Base-by-base conservation (phyloP, 2,113 vertebrate genomes). In the Salvator merianae region DNA sequence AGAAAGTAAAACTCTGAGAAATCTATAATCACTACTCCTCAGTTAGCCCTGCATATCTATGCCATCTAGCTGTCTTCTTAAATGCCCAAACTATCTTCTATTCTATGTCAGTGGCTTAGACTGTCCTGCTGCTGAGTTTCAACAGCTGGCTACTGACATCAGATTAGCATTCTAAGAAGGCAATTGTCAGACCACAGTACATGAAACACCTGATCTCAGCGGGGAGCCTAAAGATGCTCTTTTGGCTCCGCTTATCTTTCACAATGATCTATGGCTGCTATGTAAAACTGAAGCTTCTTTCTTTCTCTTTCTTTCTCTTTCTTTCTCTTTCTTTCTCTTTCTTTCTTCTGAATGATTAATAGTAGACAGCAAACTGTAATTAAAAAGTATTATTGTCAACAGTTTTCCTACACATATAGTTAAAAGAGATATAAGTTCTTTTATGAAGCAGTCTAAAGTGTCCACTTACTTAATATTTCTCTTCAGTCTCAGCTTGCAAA, bases 161-260 rank as follows among this genome's bases (percentile, higher is more conserved):
- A 87, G n/a, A 84, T 80, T 91, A 90, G 89, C 86, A 84, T 80
- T 91, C 77, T 85, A 12, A 71, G 88, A 66, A 86, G 50, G 87
- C 85, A 77, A 87, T 47, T 88, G 90, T 89, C 89, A 92, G 70
- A 20, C 88, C 7, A 5, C 38, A 36, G 78, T 80, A 84, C 84
- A 86, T 87, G 88, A 90, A 92, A 86, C 89, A 94, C 83, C 88
- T 92, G 90, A 81, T 92, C 88, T 86, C 88, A 88, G 90, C 85
- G 69, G 91, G 88, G 72, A 90, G 69, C 65, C 40, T 5, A 75
- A 40, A 77, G 66, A 88, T 76, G 59, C 28, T 88, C 72, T 84
- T 90, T 79, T 53, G 84, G 87, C 0, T 36, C 13, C 77, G 36
- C 28, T 82, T 81, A 18, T 76, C 71, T 86, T 85, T 84, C 84